Base-by-base conservation (phyloP, 2,113 vertebrate genomes). In the Ibidorhyncha struthersii region DNA sequence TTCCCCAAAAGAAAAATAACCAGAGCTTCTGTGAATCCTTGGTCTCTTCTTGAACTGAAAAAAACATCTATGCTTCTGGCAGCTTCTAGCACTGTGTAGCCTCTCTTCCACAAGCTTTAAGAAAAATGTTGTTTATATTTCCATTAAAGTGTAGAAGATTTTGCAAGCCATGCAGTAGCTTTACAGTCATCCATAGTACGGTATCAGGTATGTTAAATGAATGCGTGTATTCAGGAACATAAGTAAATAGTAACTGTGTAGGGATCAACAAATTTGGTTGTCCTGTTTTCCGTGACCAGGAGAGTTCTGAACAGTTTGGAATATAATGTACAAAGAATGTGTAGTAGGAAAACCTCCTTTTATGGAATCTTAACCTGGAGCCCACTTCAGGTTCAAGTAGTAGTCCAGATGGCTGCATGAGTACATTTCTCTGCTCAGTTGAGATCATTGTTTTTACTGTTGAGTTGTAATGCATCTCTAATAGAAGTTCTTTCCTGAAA, bases 111-210 rank as follows among this genome's bases (percentile, higher is more conserved):
- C 15, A 32, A 94, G 29, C 25, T 73, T 73, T 78, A 85, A 58
- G 40, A 86, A 26, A 40, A 73, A 52, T 12, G 4, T 47, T 27
- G 30, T 58, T 94, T 70, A 26, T 66, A 41, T 94, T 96, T 90
- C 89, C 86, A 97, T 97, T 95, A 93, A 96, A 96, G 92, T 43
- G 62, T 62, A 61, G 74, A 94, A 80, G 67, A 79, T 65, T 97
- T 97, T 97, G 87, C 93, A 96, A 95, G 41, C 55, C 95, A 19
- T 53, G 74, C 6, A 32, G 80, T 93, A 90, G 84, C 72, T 78
- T 97, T 97, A 69, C n/a, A 63, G n/a, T 59, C 52, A 79, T 94
- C 80, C 76, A 77, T 74, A 56, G 67, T 95, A 70, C 94, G n/a
- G 41, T 89, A 45, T 86, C 59, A 56, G 65, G 67, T 79, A 76